Conservation (phyloP, 2,797 vertebrate genomes). For the Anguilla megastoma region DNA sequence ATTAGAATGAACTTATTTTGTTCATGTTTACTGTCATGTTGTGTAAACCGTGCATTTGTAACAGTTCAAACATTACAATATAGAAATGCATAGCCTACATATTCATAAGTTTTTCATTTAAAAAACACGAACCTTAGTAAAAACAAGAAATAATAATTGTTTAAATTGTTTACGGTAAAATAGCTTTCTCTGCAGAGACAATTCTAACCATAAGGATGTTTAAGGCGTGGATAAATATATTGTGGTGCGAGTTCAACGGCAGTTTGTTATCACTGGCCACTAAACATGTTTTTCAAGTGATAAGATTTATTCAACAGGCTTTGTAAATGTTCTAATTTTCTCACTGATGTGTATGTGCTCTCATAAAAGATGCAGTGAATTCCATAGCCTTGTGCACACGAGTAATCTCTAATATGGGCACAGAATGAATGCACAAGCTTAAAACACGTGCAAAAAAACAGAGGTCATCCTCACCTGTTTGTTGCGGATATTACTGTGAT, state of each 20-base stretch:
- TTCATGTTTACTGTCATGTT: not conserved
- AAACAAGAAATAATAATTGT: not conserved
- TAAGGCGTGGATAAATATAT: not conserved
- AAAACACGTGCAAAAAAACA: not conserved
- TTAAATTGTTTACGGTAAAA: not conserved
- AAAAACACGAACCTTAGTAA: not conserved
- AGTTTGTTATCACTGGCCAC: not conserved
- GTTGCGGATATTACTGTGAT: not conserved
- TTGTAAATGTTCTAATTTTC: not conserved
- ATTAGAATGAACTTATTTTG: not conserved
- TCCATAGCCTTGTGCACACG: not conserved
- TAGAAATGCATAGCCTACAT: not conserved
- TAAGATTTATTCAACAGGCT: not conserved
- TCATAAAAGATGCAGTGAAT: not conserved
- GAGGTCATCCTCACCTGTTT: slow-evolving; percentile 28
- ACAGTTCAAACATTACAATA: not conserved
- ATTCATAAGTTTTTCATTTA: not conserved
- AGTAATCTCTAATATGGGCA: not conserved
- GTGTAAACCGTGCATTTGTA: not conserved
- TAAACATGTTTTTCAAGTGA: not conserved
- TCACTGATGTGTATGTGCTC: not conserved
- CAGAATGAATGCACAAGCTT: not conserved
- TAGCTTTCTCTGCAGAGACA: not conserved
- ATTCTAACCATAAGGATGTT: not conserved
- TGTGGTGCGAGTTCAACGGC: not conserved